phyloP scores from a whole-genome alignment of 2,888 invertebrate species.

The Thelaira solivaga region DNA sequence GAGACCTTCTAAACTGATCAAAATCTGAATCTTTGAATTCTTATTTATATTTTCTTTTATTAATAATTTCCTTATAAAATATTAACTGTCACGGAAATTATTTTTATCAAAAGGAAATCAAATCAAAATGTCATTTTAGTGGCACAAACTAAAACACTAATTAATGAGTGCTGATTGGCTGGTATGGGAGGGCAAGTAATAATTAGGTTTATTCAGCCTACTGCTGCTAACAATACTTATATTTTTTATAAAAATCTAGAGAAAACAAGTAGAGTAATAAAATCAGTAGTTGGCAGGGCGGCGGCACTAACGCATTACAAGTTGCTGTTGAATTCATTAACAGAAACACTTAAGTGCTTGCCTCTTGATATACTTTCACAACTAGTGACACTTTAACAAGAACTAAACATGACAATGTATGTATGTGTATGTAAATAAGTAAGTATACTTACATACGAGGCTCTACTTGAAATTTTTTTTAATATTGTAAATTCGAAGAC shows the following conservation, averaged over 20 bases:
- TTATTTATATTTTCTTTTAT: too few relatives aligned
- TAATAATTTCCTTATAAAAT: too few relatives aligned
- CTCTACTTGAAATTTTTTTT: neutral
- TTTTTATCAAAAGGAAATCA: too few relatives aligned
- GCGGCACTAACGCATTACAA: conserved; percentile 5
- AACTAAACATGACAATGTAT: neutral
- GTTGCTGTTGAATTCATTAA: conserved; percentile 52
- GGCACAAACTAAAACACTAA: too few relatives aligned
- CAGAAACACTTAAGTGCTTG: conserved; percentile 46
- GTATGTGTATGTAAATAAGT: too few relatives aligned
- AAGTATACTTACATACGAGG: neutral
- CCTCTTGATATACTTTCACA: conserved; percentile 18
- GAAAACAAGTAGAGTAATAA: conserved; percentile 3
- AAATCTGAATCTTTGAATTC: too few relatives aligned
- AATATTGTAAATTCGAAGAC: too few relatives aligned
- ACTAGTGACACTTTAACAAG: conserved; percentile 2
- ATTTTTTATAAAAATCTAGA: conserved; percentile 1
- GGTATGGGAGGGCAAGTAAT: conserved; percentile 1
- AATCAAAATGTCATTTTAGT: too few relatives aligned
- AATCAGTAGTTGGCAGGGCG: conserved; percentile 2
- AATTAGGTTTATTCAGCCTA: conserved; percentile 57
- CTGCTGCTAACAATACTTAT: too few relatives aligned
- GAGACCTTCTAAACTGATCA: too few relatives aligned
- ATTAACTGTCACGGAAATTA: too few relatives aligned
- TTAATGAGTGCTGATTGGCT: neutral